These are phyloP conservation scores for Arvicanthis niloticus DNA, from an alignment of 2,113 vertebrate genomes.

Conservation along the genomic window DNA sequence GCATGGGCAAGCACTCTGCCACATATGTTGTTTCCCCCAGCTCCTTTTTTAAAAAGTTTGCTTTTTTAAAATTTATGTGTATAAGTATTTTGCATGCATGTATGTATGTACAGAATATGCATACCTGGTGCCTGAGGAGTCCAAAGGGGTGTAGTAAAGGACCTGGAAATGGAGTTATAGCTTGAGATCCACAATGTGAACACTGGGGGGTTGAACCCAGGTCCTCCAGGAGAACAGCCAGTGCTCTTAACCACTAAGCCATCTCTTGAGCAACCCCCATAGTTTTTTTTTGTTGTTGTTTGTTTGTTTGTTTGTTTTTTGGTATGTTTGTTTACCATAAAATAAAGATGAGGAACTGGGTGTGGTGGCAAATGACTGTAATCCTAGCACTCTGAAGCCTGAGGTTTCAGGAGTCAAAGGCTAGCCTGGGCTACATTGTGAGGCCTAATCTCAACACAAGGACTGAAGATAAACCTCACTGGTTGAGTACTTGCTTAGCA, in stretches of 20 bases:
- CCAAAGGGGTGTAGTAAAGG: neutral
- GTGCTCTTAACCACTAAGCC: neutral
- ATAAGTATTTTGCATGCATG: neutral
- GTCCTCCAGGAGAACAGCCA: neutral
- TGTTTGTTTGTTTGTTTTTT: neutral
- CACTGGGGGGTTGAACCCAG: neutral
- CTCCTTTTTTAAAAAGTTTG: neutral
- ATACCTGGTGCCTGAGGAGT: neutral
- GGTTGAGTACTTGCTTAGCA: neutral
- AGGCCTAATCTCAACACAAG: neutral
- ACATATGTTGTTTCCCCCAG: neutral
- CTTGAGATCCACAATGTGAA: neutral
- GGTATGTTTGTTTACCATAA: neutral
- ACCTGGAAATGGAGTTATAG: neutral
- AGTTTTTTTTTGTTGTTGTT: no score
- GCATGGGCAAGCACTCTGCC: neutral
- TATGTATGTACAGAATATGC: neutral
- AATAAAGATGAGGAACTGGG: neutral
- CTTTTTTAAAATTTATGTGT: neutral
- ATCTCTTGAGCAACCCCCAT: neutral
- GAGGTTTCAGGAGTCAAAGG: neutral
- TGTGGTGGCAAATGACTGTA: neutral
- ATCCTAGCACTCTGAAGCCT: neutral
- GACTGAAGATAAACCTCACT: neutral
- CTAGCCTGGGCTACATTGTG: neutral